A percentile compares a stretch with the other conserved stretches of the same genome.
Evolutionary conservation across 1,140 invertebrate species (phyloP).

Genomic region (Teleogryllus occipitalis): DNA sequence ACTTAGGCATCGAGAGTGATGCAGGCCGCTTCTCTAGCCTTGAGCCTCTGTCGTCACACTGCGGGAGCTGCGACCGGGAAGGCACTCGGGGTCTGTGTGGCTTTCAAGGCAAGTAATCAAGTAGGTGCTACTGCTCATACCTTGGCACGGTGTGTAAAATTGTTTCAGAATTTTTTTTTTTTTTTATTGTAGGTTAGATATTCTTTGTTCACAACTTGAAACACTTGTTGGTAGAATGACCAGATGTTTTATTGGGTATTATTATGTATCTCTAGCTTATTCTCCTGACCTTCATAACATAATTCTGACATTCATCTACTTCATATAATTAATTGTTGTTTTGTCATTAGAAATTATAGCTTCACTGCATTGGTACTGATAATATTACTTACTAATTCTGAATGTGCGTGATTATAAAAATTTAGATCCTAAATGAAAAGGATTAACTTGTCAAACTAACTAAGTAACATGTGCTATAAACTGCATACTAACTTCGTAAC

Average conservation of each 20-base stretch:
- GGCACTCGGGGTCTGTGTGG: neutral
- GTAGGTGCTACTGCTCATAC: neutral
- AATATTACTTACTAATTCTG: neutral
- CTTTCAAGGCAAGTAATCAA: neutral
- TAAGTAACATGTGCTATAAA: neutral
- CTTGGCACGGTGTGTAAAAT: too few relatives aligned
- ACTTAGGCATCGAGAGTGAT: conserved; percentile 64
- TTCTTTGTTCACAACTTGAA: neutral
- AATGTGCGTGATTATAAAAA: neutral
- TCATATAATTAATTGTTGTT: too few relatives aligned
- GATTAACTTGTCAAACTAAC: neutral
- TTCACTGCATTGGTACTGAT: too few relatives aligned
- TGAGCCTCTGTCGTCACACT: conserved; percentile 32
- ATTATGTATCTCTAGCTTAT: too few relatives aligned
- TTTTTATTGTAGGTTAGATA: neutral
- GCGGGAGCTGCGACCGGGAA: neutral
- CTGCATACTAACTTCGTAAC: neutral
- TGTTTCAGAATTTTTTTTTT: too few relatives aligned
- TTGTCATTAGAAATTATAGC: too few relatives aligned
- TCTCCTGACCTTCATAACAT: too few relatives aligned
- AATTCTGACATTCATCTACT: too few relatives aligned
- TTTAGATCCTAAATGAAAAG: neutral
- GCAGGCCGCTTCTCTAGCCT: conserved; percentile 46
- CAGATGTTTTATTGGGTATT: neutral
- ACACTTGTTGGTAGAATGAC: neutral